Conservation (phyloP, 2,113 vertebrate genomes). For the Neodon shergylaensis region DNA sequence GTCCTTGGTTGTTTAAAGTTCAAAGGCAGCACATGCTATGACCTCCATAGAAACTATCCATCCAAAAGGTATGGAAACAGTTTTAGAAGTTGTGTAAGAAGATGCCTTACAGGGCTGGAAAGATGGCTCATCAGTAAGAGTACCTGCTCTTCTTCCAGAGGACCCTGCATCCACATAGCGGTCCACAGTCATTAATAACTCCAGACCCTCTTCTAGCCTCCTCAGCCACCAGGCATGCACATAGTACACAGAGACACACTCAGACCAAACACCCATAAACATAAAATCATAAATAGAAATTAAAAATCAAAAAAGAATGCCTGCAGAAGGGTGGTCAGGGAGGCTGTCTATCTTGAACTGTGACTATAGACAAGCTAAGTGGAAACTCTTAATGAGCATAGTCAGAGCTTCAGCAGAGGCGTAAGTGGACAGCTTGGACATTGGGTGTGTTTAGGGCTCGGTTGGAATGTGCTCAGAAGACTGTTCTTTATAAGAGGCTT, state of each 20-base stretch:
- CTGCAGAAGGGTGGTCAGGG: neutral
- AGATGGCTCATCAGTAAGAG: neutral
- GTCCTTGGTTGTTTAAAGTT: neutral
- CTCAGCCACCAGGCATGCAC: neutral
- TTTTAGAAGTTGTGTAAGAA: neutral
- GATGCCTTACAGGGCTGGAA: neutral
- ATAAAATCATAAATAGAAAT: neutral
- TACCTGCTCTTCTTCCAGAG: neutral
- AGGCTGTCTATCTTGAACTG: neutral
- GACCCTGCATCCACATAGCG: neutral
- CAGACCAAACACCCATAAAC: neutral
- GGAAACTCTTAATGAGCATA: neutral
- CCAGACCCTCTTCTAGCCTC: neutral
- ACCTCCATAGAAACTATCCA: neutral
- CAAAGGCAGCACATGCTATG: neutral
- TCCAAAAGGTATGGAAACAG: neutral
- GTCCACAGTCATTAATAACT: neutral
- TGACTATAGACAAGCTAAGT: rapidly evolving
- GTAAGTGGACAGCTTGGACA: neutral
- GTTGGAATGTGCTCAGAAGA: neutral
- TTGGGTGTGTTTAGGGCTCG: neutral
- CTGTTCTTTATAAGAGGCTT: neutral
- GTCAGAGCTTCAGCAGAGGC: neutral
- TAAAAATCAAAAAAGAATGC: neutral
- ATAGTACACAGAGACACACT: neutral